Evolutionary conservation across 2,888 invertebrate species (phyloP).

Genomic region (Stegana nigrithorax): DNA sequence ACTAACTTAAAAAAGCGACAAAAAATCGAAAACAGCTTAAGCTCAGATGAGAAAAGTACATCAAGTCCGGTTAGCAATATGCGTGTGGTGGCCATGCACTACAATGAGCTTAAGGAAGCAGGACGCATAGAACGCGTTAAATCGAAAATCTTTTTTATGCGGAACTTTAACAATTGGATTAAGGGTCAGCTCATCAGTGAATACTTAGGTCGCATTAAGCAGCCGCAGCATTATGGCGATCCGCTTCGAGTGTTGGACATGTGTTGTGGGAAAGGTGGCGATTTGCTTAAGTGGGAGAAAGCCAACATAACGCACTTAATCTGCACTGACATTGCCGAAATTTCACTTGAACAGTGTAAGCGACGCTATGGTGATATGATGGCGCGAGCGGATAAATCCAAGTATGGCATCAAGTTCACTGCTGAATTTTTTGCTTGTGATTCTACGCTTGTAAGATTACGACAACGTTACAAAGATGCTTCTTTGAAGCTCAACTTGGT

Average conservation of each 20-base stretch:
- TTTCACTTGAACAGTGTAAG: constrained; percentile 92
- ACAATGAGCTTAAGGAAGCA: constrained; percentile 88
- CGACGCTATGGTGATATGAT: constrained; percentile 82
- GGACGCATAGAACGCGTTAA: constrained; percentile 84
- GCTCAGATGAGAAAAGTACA: background rate
- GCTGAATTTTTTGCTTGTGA: constrained; percentile 95
- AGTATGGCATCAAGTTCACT: constrained; percentile 73
- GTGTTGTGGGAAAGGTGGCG: constrained; percentile 99
- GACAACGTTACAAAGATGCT: constrained; percentile 82
- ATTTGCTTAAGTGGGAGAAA: constrained; percentile 95
- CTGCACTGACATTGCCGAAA: constrained; percentile 93
- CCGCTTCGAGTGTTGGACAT: constrained; percentile 86
- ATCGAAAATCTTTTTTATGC: constrained; percentile 91
- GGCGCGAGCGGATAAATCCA: constrained; percentile 50
- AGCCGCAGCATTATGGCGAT: constrained; percentile 75
- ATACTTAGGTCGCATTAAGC: constrained; percentile 77
- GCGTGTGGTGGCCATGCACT: constrained; percentile 86
- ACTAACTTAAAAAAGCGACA: background rate
- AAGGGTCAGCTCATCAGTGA: constrained; percentile 95
- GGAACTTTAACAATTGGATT: constrained; percentile 99
- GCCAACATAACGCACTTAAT: constrained; percentile 83
- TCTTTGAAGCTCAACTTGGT: constrained; percentile 87
- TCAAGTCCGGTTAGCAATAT: constrained; percentile 48
- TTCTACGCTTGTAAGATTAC: constrained; percentile 85
- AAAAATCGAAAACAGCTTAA: background rate